Percentiles rank a stretch among this genome's conserved stretches.
These are phyloP conservation scores for Thecocarcelia acutangulata DNA, from an alignment of 2,888 invertebrate species.

Conservation along the genomic window DNA sequence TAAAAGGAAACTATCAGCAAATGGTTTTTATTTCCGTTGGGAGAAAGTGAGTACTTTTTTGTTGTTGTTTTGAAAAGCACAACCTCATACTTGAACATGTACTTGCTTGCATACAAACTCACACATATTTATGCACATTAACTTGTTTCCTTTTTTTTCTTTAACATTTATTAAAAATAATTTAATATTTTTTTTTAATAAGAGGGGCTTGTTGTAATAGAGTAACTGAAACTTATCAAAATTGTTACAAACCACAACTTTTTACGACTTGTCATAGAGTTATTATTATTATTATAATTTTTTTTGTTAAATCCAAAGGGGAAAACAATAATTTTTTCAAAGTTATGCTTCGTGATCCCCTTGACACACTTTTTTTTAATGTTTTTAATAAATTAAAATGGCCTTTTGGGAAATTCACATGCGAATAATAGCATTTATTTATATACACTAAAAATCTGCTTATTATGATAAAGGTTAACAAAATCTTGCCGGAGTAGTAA, in stretches of 20 bases:
- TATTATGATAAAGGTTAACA: too few relatives aligned
- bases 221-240: neutral
- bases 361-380: too few relatives aligned
- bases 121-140: neutral
- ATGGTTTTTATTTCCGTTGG: conserved; percentile 58
- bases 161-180: neutral
- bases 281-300: neutral
- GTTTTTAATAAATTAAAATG: too few relatives aligned
- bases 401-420: too few relatives aligned
- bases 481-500: too few relatives aligned
- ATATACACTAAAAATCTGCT: too few relatives aligned
- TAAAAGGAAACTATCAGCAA: conserved; percentile 57
- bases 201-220: neutral
- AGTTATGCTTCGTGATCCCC: too few relatives aligned
- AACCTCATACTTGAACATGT: neutral
- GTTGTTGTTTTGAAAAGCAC: neutral
- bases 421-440: too few relatives aligned
- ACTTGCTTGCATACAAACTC: neutral
- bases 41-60: conserved; percentile 20
- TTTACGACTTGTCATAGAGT: neutral
- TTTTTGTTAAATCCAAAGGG: neutral
- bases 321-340: too few relatives aligned
- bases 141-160: neutral
- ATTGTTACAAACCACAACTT: neutral
- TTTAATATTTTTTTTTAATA: neutral